Base-by-base conservation (phyloP, 2,113 vertebrate genomes). In the Cinclus cinclus region DNA sequence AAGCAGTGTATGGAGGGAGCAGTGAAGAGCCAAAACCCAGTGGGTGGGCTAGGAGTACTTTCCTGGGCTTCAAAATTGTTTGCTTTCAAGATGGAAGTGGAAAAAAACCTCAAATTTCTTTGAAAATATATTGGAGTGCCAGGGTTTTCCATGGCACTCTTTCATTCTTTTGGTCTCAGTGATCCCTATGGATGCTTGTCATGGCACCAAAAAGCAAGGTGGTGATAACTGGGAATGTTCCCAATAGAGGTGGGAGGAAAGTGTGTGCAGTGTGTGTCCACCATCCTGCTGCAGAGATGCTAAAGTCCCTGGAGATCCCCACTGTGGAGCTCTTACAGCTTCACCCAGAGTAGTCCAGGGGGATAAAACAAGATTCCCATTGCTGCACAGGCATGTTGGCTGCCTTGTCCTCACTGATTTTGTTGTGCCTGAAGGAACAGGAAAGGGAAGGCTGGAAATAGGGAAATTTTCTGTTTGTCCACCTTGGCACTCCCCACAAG, bases 201-300 rank as follows among this genome's bases (percentile, higher is more conserved):
- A 39, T 30, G 49, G 65, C 70, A 50, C 35, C 60, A 69, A 11
- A 31, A 73, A 31, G 27, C 5, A 8, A 53, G 16, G 20, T 15
- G 37, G 42, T 0, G 9, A 18, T 21, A 24, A 24, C 37, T 58
- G 55, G 56, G 63, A 41, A 11, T 65, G 50, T 2, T 83, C 30
- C 62, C 53, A 9, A 0, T 0, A 6, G 62, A 52, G 33, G 19
- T 17, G 63, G 62, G 46, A 67, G n/a, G 50, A 14, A 44, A 41
- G 37, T 1, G 5, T 6, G 7, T 0, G 8, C 53, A 10, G 33
- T 4, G 25, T 2, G 1, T 47, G 12, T 55, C 4, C 52, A 22
- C 31, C 25, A 6, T 0, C 0, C 12, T 55, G 24, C 20, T 28
- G 37, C 63, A 56, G 70, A 49, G 79, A 23, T 23, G 55, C 59